Evolutionary conservation across 2,888 invertebrate species (phyloP), one percentile per base, ranked within the genome.

Genomic region (Tetanocera ferruginea): DNA sequence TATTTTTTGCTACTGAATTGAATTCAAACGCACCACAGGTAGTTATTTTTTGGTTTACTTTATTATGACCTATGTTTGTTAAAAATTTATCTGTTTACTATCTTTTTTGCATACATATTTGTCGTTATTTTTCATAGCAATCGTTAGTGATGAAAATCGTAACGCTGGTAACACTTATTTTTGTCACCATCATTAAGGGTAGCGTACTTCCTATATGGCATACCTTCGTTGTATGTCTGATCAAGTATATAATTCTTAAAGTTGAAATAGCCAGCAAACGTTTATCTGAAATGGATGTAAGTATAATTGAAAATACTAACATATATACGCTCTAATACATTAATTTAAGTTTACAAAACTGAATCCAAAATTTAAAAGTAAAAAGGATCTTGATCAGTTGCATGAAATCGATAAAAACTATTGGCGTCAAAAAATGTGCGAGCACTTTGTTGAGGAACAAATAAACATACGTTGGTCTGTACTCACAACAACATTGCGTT

Each of bases 211-310:
- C 88, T 0, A 28, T 87, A 76, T 87, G 87, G 87, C 88, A 87
- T 37, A 85, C 87, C 19, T 87, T 88, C 69, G 83, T 88, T 69
- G 82, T 84, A 3, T 83, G 85, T 74, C 80, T 87, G 60, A 87
- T 87, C 85, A 84, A 84, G 76, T 88, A 82, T 75, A 82, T 86
- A 1, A 82, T 82, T 19, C 81, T 87, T 4, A 87, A 84, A 79
- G 80, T 84, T 76, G 82, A 81, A 76, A 76, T 87, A 6, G 80
- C 88, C 23, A 80, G 80, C 66, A 86, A 84, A 34, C 80, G 85
- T 0, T 75, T 84, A 0, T 67, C 77, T 5, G 80, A 81, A 49
- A 88, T 88, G 86, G 81, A 87, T 82, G 87, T 86, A 60, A 82
- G 87, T 81, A n/a, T n/a, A n/a, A n/a, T n/a, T n/a, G n/a, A n/a